A percentile compares a stretch with the other conserved stretches of the same genome.
Evolutionary conservation across 2,888 invertebrate genomes (phyloP).

Genomic region (Tiliacea citrago): DNA sequence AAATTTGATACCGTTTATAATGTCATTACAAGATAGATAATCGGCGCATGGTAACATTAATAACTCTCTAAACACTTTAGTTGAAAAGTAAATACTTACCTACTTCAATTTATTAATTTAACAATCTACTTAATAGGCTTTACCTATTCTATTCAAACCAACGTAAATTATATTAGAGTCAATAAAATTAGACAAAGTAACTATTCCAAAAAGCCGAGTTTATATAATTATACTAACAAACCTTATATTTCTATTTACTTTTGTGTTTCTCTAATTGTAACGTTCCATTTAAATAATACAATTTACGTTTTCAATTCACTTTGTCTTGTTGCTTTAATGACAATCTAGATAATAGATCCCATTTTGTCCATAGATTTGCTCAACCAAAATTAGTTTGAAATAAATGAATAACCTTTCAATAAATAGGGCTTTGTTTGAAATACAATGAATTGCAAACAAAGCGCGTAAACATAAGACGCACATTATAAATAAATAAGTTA

Average conservation of each 20-base stretch:
- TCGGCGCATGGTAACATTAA: too few species aligned
- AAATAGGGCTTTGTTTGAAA: constrained; percentile 26
- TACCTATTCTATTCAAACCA: constrained; percentile 11
- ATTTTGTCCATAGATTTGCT: constrained; percentile 32
- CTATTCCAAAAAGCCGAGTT: constrained; percentile 11
- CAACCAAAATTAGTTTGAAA: constrained; percentile 26
- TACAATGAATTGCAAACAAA: constrained; percentile 18
- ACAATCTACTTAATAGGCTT: neutral
- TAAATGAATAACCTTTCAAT: constrained; percentile 20
- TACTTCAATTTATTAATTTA: neutral
- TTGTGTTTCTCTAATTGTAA: constrained; percentile 36
- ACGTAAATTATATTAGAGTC: constrained; percentile 8
- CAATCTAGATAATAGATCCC: constrained; percentile 48
- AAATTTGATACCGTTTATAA: neutral
- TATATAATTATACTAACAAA: constrained; percentile 17
- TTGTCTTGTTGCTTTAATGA: constrained; percentile 31
- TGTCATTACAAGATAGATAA: neutral
- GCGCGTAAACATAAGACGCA: constrained; percentile 6
- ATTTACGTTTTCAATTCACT: constrained; percentile 52
- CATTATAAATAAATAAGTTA: neutral
- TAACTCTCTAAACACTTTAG: neutral
- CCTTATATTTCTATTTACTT: constrained; percentile 36
- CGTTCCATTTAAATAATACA: constrained; percentile 43
- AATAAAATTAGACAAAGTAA: constrained; percentile 18
- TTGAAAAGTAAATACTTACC: neutral